Conservation (phyloP, 2,797 vertebrate genomes). For the Mus minutoides region DNA sequence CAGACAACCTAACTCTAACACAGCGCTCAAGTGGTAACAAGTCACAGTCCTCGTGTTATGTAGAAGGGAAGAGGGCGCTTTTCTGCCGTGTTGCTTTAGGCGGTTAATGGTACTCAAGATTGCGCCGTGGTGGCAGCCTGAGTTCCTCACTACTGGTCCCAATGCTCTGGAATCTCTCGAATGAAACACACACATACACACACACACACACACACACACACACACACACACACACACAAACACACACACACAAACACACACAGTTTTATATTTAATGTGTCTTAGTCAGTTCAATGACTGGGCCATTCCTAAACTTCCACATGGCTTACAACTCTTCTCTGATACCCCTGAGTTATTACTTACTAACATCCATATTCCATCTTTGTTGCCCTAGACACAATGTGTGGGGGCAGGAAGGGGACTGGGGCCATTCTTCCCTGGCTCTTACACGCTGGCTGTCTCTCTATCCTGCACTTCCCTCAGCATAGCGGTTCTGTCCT, state of each 20-base stretch:
- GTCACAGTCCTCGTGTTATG: neutral
- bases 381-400: neutral
- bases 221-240: too few species aligned
- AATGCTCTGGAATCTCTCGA: neutral
- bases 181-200: neutral
- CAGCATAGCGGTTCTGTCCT: neutral
- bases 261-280: neutral
- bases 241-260: neutral
- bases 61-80: neutral
- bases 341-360: neutral
- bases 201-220: too few species aligned
- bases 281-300: neutral
- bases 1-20: neutral
- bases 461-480: neutral
- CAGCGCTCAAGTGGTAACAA: neutral
- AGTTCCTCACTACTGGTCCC: neutral
- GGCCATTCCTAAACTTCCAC: neutral
- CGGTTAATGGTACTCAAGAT: neutral
- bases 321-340: neutral
- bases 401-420: too few species aligned
- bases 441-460: neutral
- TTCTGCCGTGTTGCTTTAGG: neutral
- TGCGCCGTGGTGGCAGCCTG: neutral
- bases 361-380: neutral
- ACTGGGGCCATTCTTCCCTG: neutral